phyloP scores from a whole-genome alignment of 2,888 invertebrate genomes.

The Tupiocoris notatus region DNA sequence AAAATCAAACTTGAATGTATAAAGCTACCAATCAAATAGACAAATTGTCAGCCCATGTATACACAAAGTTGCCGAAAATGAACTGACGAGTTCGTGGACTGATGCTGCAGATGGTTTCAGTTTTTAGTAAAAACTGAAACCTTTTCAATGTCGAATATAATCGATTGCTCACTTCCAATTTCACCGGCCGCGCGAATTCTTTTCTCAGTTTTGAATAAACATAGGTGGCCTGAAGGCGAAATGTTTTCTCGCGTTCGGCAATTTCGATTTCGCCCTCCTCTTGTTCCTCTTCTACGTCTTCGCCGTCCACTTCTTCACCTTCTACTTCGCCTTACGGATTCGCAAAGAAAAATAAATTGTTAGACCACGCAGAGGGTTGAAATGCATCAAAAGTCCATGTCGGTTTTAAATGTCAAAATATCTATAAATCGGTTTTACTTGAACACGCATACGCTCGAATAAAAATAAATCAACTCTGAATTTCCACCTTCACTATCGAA shows the following conservation, averaged over 20 bases:
- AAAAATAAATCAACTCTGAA: too few species aligned
- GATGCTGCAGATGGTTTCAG: not conserved
- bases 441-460: too few species aligned
- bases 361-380: too few species aligned
- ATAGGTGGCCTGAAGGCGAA: conserved; percentile 23
- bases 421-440: too few species aligned
- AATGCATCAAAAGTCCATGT: too few species aligned
- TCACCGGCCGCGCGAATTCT: conserved; percentile 39
- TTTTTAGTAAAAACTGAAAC: not conserved
- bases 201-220: conserved; percentile 41
- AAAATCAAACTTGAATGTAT: too few species aligned
- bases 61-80: not conserved
- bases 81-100: not conserved
- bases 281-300: conserved; percentile 23
- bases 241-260: conserved; percentile 28
- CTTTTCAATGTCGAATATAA: not conserved
- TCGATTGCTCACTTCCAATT: conserved; percentile 14
- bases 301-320: conserved; percentile 3
- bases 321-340: too few species aligned
- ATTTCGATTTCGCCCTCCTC: conserved; percentile 27
- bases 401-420: too few species aligned
- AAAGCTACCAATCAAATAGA: too few species aligned
- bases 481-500: too few species aligned
- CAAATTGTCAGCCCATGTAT: too few species aligned
- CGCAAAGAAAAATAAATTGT: too few species aligned